These are phyloP conservation scores for Drosophila anomalata DNA, from an alignment of 2,888 invertebrate species.

Conservation along the genomic window DNA sequence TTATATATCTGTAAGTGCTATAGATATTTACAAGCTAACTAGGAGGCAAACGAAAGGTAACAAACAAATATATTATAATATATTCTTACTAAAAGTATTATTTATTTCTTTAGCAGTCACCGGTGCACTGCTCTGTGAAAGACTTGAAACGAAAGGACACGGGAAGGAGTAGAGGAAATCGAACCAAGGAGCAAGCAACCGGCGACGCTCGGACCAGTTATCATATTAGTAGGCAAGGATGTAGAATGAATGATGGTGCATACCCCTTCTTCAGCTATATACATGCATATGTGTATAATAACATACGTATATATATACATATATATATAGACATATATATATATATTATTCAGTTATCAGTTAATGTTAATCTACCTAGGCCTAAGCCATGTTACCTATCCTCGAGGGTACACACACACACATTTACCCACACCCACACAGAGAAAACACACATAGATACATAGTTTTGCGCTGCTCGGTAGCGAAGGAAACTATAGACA, in stretches of 20 bases:
- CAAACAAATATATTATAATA: background rate
- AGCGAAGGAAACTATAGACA: background rate
- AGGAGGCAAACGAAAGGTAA: conserved; percentile 74
- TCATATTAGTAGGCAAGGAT: conserved; percentile 74
- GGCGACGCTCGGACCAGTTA: conserved; percentile 75
- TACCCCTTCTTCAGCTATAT: conserved; percentile 51
- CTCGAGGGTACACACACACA: conserved; percentile 28
- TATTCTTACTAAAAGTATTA: background rate
- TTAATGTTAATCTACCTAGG: conserved; percentile 61
- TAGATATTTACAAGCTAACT: conserved; percentile 64
- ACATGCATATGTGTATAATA: conserved; percentile 25
- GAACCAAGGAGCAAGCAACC: conserved; percentile 10
- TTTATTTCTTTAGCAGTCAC: conserved; percentile 27
- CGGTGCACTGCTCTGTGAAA: conserved; percentile 13
- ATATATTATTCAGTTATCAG: conserved; percentile 46
- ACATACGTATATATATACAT: conserved; percentile 28
- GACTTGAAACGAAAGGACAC: background rate
- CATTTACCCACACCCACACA: conserved; percentile 8
- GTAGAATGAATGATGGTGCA: conserved; percentile 78
- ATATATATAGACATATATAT: conserved; percentile 29
- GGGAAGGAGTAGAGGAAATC: background rate
- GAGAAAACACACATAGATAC: background rate
- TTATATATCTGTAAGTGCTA: conserved; percentile 74
- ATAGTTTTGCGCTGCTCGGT: conserved; percentile 50
- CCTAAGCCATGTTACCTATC: conserved; percentile 43